A percentile compares a stretch with the other conserved stretches of the same genome.
These are phyloP conservation scores for Geopemphigus sp. DNA, from an alignment of 1,140 invertebrate genomes.

Conservation along the genomic window DNA sequence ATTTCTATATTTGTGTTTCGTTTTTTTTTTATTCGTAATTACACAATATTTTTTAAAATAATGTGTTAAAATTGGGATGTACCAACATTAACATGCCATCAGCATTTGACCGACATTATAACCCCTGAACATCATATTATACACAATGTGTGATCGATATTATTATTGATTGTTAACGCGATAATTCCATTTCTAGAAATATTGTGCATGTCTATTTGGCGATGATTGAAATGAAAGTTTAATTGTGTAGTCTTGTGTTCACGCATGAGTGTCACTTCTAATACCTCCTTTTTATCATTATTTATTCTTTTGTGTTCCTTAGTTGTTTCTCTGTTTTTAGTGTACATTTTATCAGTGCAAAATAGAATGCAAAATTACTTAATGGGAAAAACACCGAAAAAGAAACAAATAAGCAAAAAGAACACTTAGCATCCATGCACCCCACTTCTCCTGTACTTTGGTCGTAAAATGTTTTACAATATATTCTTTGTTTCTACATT, in stretches of 20 bases:
- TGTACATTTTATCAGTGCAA: constrained; percentile 19
- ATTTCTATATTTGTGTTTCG: constrained; percentile 34
- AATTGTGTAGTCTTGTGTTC: constrained; percentile 17
- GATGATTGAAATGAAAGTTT: constrained; percentile 21
- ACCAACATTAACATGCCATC: constrained; percentile 14
- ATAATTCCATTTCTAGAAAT: background rate
- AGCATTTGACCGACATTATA: background rate
- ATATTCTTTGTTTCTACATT: constrained; percentile 14
- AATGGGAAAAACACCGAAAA: background rate
- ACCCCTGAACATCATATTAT: background rate
- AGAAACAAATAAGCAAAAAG: constrained; percentile 10
- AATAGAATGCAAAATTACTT: background rate
- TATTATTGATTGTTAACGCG: background rate
- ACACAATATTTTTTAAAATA: background rate
- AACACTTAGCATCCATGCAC: background rate
- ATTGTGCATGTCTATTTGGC: constrained; percentile 7
- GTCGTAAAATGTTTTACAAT: background rate
- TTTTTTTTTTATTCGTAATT: constrained; percentile 27
- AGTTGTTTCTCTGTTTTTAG: constrained; percentile 30
- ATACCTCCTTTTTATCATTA: background rate
- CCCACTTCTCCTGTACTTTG: background rate
- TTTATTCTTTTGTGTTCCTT: constrained; percentile 6
- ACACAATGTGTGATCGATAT: background rate
- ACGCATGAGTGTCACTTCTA: constrained; percentile 17
- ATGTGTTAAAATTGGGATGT: background rate